Base-by-base conservation (phyloP, 2,888 invertebrate species). In the Heliconius sara region DNA sequence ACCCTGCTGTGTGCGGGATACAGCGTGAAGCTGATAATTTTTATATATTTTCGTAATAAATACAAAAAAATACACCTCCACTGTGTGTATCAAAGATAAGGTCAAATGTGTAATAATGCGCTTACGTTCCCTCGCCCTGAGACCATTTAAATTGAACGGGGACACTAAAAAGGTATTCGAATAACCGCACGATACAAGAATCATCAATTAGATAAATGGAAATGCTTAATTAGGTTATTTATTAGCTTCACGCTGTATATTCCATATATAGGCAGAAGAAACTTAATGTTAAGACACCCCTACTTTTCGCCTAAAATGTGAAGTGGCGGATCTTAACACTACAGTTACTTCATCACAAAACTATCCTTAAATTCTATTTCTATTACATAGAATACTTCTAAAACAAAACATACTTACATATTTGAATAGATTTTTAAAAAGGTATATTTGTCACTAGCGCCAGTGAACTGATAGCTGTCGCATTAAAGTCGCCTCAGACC, bases 81-180 rank as follows among this genome's bases (percentile, higher is more conserved):
- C 81, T n/a, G 80, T 80, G 63, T 79, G 79, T 81, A 73, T 67
- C 76, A 68, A 63, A 77, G 79, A 79, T 80, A 79, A 81, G 82
- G 80, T 82, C 83, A 82, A 80, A 84, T 83, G 79, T 78, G 80
- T 85, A 85, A 85, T 85, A 84, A 85, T 84, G 84, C 82, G 83
- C 79, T 79, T 80, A 78, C 52, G 79, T 79, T 52, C 60, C 25
- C 60, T 78, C 60, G 79, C 74, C 68, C 70, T 75, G 77, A 76
- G 80, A 78, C 75, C 80, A 79, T 79, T 82, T 80, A 77, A 83
- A 82, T 83, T 82, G 79, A 79, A 81, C 73, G 52, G 73, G 68
- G 73, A 43, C 63, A 43, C 76, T 68, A 72, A 76, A 82, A 82
- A 79, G 78, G 81, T 76, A 77, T 81, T 81, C 66, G 57, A 68